A percentile compares a stretch with the other conserved stretches of the same genome.
Evolutionary conservation across 23 tunicate species (phyloP).

Genomic region (Oikopleura vanhoeffeni): DNA sequence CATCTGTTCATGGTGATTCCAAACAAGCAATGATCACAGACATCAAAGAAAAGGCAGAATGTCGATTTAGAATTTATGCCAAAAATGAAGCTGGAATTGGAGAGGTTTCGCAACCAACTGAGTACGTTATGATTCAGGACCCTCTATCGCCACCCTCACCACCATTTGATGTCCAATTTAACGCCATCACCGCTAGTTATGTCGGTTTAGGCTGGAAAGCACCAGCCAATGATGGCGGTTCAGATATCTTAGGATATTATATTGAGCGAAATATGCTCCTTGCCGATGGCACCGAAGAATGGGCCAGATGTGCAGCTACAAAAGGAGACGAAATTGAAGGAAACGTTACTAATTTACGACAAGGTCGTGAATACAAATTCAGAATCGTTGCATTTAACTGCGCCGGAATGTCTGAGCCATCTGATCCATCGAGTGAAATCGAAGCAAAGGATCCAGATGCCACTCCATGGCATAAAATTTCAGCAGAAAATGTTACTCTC

Average conservation of each 20-base stretch:
- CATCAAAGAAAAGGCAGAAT: constrained; percentile 63
- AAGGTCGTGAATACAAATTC: constrained; percentile 55
- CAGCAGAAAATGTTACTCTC: constrained; percentile 24
- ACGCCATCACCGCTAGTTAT: constrained; percentile 22
- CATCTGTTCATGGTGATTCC: constrained; percentile 14
- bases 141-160: constrained; percentile 45
- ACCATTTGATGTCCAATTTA: constrained; percentile 33
- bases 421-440: constrained; percentile 21
- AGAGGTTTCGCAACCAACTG: constrained; percentile 34
- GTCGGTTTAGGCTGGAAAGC: constrained; percentile 41
- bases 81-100: constrained; percentile 89
- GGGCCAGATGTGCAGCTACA: constrained; percentile 58
- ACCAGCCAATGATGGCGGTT: constrained; percentile 56
- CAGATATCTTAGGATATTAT: constrained; percentile 48
- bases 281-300: constrained; percentile 43
- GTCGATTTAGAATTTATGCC: constrained; percentile 57
- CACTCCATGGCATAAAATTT: constrained; percentile 16
- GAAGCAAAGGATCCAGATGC: constrained; percentile 51
- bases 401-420: constrained; percentile 58
- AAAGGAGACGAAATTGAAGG: constrained; percentile 30
- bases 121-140: constrained; percentile 34
- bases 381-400: constrained; percentile 45
- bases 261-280: constrained; percentile 53
- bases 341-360: constrained; percentile 59
- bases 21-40: constrained; percentile 27